These are phyloP conservation scores for Tapirus indicus DNA, from an alignment of 2,797 vertebrate species.

Conservation along the genomic window DNA sequence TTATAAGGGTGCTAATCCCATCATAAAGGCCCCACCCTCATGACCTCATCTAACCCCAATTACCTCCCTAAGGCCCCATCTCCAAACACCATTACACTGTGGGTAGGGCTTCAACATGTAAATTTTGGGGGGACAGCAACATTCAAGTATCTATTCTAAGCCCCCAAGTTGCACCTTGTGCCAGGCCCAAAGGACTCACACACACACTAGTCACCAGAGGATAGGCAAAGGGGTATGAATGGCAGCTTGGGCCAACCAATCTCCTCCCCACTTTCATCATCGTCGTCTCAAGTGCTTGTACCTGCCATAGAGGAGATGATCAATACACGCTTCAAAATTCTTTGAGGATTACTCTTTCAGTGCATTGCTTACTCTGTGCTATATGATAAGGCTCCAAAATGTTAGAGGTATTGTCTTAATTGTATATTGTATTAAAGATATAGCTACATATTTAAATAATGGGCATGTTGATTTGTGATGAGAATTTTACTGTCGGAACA, in stretches of 20 bases:
- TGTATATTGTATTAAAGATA: neutral
- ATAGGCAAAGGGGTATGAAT: neutral
- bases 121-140: neutral
- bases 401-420: neutral
- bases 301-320: neutral
- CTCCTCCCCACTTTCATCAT: neutral
- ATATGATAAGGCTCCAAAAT: neutral
- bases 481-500: neutral
- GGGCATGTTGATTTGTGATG: neutral
- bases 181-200: neutral
- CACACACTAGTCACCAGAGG: neutral
- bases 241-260: neutral
- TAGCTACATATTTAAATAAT: neutral
- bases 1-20: neutral
- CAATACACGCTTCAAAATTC: neutral
- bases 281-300: neutral
- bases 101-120: neutral
- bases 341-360: neutral
- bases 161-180: neutral
- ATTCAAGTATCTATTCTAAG: neutral
- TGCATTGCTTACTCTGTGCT: neutral
- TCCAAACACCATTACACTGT: neutral
- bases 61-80: neutral
- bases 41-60: neutral
- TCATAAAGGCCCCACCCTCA: neutral